Evolutionary conservation across 1,140 invertebrate species (phyloP), one percentile per base, ranked within the genome.

Genomic region (Drosophila orena): DNA sequence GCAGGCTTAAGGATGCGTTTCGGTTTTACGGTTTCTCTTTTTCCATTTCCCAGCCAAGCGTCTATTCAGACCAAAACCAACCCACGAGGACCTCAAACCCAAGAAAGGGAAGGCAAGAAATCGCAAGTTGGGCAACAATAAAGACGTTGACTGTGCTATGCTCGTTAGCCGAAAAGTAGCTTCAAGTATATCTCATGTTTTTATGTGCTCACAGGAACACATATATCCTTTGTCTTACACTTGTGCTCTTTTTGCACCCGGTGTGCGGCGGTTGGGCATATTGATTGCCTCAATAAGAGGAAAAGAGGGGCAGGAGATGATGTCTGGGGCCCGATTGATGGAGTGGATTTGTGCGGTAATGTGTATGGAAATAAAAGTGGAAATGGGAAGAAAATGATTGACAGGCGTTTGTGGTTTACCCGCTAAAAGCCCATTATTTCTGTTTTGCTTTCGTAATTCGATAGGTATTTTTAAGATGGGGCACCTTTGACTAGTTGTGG

Each of bases 101-200:
- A 6, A 34, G 4, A 27, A 53, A 35, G 24, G 11, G 10, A 17
- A 24, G 4, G 30, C 34, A 37, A 22, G 30, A 52, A 75, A 78
- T 49, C 62, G 69, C 78, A 75, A 78, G 64, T 86, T 81, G 65
- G 65, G 49, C 57, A 71, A 75, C 60, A 71, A 88, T 79, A 83
- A 89, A 88, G 79, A 88, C 62, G 75, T 86, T 77, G 65, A 73
- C 83, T 88, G 57, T 68, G 70, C 65, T 44, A 59, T 65, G 84
- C 79, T 89, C 84, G 83, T 88, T 83, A 89, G 65, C 62, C 56
- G 58, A 73, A 89, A 86, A 86, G 83, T 89, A 77, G 84, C 84
- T 77, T 72, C 65, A 73, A 65, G 66, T 55, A 77, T 78, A 78
- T 88, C 73, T 54, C 54, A 83, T 77, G 73, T 81, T 72, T 68